Conservation (phyloP, 1,140 invertebrate species). For the Brachionus calyciflorus region DNA sequence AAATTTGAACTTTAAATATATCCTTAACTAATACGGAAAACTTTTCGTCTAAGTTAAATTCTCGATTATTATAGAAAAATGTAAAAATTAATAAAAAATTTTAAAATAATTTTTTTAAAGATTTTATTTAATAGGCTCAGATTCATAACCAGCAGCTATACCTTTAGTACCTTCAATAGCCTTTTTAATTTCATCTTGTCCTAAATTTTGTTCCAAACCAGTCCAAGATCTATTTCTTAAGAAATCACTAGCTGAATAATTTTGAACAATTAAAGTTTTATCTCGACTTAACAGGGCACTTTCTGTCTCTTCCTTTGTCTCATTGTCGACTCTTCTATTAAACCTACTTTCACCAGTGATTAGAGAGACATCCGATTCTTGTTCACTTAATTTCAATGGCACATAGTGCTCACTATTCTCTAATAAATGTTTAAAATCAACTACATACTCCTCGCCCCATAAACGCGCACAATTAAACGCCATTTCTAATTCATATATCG, state of each 20-base stretch:
- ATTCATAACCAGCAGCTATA: constrained; percentile 57
- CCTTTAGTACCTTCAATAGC: constrained; percentile 57
- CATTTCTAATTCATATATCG: constrained; percentile 86
- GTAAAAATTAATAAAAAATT: too few species aligned
- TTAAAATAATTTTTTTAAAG: too few species aligned
- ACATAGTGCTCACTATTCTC: constrained; percentile 61
- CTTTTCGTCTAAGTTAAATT: too few species aligned
- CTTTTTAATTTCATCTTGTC: constrained; percentile 55
- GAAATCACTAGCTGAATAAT: constrained; percentile 26
- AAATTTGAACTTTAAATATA: too few species aligned
- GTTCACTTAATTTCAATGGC: constrained; percentile 41
- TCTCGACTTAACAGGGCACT: constrained; percentile 47
- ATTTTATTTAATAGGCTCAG: constrained; percentile 50
- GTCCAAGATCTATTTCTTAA: constrained; percentile 55
- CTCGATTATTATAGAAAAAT: too few species aligned
- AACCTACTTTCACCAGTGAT: constrained; percentile 52
- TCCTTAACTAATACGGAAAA: too few species aligned
- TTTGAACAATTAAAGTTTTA: constrained; percentile 48
- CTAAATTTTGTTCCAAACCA: constrained; percentile 59
- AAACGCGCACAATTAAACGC: constrained; percentile 70
- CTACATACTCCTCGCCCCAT: constrained; percentile 68
- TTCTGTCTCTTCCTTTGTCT: constrained; percentile 46
- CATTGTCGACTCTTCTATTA: constrained; percentile 49
- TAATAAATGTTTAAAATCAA: constrained; percentile 74
- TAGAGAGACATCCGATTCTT: constrained; percentile 56